Evolutionary conservation across 1,140 invertebrate species (phyloP), one percentile per base, ranked within the genome.

Genomic region (Frieseomelitta varia): DNA sequence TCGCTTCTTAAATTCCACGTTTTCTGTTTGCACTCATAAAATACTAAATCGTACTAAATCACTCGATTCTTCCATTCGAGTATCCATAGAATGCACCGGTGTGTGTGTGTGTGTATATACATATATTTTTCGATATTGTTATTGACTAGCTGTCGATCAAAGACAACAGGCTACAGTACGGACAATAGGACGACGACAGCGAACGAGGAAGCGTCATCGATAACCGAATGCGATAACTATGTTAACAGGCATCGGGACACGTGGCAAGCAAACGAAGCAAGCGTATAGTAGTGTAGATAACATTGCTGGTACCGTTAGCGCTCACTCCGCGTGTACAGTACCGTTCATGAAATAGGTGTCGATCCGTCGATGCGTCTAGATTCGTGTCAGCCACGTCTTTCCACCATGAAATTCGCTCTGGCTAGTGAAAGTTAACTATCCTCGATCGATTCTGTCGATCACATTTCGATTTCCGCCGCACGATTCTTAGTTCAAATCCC

Each of bases 151-250:
- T 24, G 24, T 3, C n/a, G 10, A n/a, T 51, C 15, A 14, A 24
- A 14, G 12, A 47, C 21, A 51, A 69, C 21, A n/a, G 21, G 19
- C 34, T 27, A 30, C 17, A 11, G 17, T 17, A 61, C 6, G 10
- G 21, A 68, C 39, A 71, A 71, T 39, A 34, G 24, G 14, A 53
- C n/a, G 19, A 51, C 27, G 69, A 34, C 56, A 56, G 34, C 55
- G 39, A 47, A 51, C 39, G 34, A 53, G 30, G 74, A 34, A 51
- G 34, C 19, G 21, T 67, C 68, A 76, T 82, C 61, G 61, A 76
- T 82, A 82, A n/a, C 27, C 61, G 65, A 87, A 67, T 58, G 86
- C 86, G 87, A 87, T 88, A 88, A 88, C 86, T 87, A 77, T 88
- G 86, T 88, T 88, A 88, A 80, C 86, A 76, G 73, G 51, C 72